Conservation (phyloP, 2,797 vertebrate genomes). For the Neopelma chrysocephalum region DNA sequence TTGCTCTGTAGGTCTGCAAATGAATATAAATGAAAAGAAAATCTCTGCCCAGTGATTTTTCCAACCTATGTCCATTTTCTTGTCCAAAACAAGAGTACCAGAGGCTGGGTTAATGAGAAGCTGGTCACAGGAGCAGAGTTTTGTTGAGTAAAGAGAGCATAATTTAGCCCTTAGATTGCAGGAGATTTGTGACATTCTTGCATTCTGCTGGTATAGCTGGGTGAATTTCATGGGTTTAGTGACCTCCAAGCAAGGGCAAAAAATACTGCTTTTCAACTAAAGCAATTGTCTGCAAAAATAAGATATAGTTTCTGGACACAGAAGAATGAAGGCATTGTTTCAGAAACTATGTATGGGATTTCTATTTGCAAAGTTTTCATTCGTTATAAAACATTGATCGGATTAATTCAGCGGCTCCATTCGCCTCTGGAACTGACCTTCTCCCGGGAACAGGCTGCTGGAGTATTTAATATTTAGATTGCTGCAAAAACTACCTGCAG, state of each 20-base stretch:
- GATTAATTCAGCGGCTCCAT: constrained; percentile 48
- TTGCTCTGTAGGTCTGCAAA: background rate
- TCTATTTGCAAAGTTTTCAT: constrained; percentile 38
- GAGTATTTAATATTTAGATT: constrained; percentile 25
- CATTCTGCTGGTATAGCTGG: background rate
- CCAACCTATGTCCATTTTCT: background rate
- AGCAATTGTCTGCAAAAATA: constrained; percentile 1
- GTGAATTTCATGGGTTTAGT: constrained; percentile 28
- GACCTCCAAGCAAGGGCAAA: constrained; percentile 21
- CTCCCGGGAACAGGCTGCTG: background rate
- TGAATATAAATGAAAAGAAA: background rate
- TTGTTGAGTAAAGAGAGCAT: background rate
- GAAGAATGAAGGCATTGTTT: background rate
- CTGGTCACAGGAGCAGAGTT: background rate
- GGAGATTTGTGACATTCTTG: background rate
- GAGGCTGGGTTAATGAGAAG: background rate
- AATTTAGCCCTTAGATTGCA: background rate
- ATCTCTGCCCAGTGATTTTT: background rate
- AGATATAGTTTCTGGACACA: constrained; percentile 33
- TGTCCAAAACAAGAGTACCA: background rate
- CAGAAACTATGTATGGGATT: constrained; percentile 13
- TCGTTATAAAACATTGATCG: constrained; percentile 36
- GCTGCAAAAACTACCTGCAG: background rate
- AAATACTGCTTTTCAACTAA: background rate
- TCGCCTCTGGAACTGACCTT: constrained; percentile 54